A percentile compares a stretch with the other conserved stretches of the same genome.
Conservation (phyloP, 2,113 vertebrate genomes). For the Cyanoramphus novaezelandiae region DNA sequence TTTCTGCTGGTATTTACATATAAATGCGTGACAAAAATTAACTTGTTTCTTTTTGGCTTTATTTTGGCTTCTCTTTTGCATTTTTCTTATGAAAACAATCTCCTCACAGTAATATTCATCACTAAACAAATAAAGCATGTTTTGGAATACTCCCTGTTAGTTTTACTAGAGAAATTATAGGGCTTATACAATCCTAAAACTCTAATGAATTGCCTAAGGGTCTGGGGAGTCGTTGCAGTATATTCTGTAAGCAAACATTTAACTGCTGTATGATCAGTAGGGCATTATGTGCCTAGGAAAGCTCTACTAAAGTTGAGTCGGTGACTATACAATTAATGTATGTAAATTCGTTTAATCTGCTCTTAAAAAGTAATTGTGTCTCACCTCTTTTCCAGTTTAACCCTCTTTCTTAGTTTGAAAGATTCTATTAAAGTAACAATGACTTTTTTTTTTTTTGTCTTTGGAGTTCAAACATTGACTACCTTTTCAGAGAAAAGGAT, state of each 20-base stretch:
- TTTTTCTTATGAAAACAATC: conserved; percentile 36
- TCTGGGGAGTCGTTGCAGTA: neutral
- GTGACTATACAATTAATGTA: neutral
- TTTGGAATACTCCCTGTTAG: neutral
- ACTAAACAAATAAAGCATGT: conserved; percentile 21
- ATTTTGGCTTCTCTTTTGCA: conserved; percentile 30
- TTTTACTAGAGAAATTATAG: conserved; percentile 1
- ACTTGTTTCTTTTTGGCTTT: neutral
- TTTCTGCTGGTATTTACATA: conserved; percentile 36
- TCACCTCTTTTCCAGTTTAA: neutral
- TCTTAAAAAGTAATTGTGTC: neutral
- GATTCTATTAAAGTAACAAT: neutral
- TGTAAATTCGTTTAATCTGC: neutral
- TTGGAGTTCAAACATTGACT: neutral
- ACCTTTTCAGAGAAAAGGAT: neutral
- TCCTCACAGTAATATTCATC: neutral
- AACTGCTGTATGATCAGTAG: neutral
- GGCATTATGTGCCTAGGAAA: neutral
- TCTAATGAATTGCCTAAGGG: neutral
- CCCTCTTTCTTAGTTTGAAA: neutral
- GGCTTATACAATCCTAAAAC: neutral
- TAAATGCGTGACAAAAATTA: conserved; percentile 10
- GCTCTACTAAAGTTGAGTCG: neutral
- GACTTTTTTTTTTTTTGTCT: neutral
- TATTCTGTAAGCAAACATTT: neutral